phyloP scores from a whole-genome alignment of 2,113 vertebrate species.

The Helogale parvula region DNA sequence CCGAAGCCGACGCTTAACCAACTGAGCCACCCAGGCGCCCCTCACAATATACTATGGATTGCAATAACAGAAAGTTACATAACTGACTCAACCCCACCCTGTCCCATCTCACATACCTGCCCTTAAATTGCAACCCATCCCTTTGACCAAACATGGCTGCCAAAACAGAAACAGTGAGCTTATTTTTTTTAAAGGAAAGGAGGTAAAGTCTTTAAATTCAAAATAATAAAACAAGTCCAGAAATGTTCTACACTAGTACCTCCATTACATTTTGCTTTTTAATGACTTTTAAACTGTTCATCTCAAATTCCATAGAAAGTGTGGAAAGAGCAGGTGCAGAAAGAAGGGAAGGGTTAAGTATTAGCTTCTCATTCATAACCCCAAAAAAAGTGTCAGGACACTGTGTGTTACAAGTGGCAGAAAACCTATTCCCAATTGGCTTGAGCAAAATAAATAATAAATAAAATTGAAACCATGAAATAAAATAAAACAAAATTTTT shows the following conservation, averaged over 20 bases:
- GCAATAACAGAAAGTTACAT: background rate
- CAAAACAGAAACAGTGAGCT: background rate
- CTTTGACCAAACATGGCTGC: background rate
- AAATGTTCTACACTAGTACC: background rate
- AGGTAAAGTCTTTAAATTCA: background rate
- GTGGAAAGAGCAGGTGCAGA: background rate
- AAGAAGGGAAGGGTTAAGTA: background rate
- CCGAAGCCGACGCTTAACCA: too few relatives aligned
- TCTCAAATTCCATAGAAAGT: background rate
- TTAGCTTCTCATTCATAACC: background rate
- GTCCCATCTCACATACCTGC: background rate
- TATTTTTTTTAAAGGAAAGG: background rate
- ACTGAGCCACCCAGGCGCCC: too few relatives aligned
- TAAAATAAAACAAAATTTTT: background rate
- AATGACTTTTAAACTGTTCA: background rate
- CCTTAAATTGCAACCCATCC: background rate
- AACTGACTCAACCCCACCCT: background rate
- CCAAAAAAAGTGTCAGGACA: background rate
- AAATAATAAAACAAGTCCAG: background rate
- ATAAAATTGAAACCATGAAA: background rate
- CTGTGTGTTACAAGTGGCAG: background rate
- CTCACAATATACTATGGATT: background rate
- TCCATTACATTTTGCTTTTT: background rate
- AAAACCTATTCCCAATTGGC: background rate
- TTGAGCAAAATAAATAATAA: background rate